Base-by-base conservation (phyloP, 1,140 invertebrate genomes). In the Wasmannia auropunctata region DNA sequence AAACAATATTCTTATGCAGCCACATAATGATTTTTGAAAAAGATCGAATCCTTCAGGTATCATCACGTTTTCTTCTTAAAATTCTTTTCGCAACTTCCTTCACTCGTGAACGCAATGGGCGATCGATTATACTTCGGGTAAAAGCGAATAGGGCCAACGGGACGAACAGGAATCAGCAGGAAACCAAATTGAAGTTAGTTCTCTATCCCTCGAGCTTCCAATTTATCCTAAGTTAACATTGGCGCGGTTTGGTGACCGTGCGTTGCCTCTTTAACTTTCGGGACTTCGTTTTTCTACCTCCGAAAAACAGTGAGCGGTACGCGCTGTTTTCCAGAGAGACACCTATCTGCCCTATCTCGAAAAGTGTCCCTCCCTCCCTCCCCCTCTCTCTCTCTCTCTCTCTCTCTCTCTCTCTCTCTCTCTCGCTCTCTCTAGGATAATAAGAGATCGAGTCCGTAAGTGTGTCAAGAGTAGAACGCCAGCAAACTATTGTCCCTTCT, bases 141-240 rank as follows among this genome's bases (percentile, higher is more conserved):
- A 69, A 69, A 84, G 70, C 85, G n/a, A 16, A 10, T 25, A 19
- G 75, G 46, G 58, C n/a, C n/a, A 65, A 37, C 34, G 22, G 34
- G n/a, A n/a, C n/a, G 56, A 62, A 72, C 25, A 46, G 65, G 49
- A 43, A 67, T 74, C 31, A 74, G 87, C 65, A 25, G 56, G 25
- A 90, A 90, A 54, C 86, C 79, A 86, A 91, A 90, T 88, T 81
- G 81, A 81, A 83, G 81, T 63, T 86, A 79, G 81, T 43, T 67
- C 77, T 43, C 67, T 25, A 49, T 34, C 80, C 75, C 79, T 81
- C 43, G 88, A 88, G 79, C 83, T 88, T 88, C 90, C 91, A 91
- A 91, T 91, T 91, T 90, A 86, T 91, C 88, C 75, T 85, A 89
- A 91, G 91, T 91, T 91, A 91, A 91, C 90, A 91, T 49, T 60